Conservation (phyloP, 92 coral and sea anemone genomes). For the Anthopleura xanthogrammica region DNA sequence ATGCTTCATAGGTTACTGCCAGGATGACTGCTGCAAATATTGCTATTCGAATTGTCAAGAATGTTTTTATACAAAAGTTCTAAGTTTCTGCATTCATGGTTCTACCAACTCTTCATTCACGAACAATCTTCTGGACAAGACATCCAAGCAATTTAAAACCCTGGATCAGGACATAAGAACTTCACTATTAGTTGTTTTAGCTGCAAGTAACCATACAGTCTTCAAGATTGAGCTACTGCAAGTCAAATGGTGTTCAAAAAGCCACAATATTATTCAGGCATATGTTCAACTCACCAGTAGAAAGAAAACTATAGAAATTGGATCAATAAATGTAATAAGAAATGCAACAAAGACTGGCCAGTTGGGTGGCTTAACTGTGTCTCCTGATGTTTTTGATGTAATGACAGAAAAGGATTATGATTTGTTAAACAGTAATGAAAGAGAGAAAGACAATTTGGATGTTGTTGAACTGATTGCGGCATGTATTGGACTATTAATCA, state of each 20-base stretch:
- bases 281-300: constrained; percentile 33
- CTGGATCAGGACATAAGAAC: constrained; percentile 26
- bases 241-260: constrained; percentile 1
- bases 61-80: constrained; percentile 42
- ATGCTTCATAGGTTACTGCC: constrained; percentile 33
- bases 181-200: constrained; percentile 18
- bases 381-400: constrained; percentile 11
- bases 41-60: constrained; percentile 50
- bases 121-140: constrained; percentile 8
- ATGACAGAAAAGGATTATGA: constrained; percentile 49
- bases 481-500: constrained; percentile 56
- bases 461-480: constrained; percentile 67
- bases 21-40: constrained; percentile 49
- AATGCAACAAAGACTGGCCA: constrained; percentile 34
- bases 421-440: background rate
- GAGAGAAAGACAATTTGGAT: constrained; percentile 29
- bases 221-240: constrained; percentile 8
- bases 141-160: constrained; percentile 7
- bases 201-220: background rate
- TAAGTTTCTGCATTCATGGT: constrained; percentile 26
- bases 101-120: constrained; percentile 34
- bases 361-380: constrained; percentile 29
- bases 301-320: constrained; percentile 18
- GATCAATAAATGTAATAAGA: constrained; percentile 13
- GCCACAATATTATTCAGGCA: constrained; percentile 2